A percentile compares a stretch with the other conserved stretches of the same genome.
phyloP scores from a whole-genome alignment of 2,113 vertebrate species.

The Hyaena hyaena region DNA sequence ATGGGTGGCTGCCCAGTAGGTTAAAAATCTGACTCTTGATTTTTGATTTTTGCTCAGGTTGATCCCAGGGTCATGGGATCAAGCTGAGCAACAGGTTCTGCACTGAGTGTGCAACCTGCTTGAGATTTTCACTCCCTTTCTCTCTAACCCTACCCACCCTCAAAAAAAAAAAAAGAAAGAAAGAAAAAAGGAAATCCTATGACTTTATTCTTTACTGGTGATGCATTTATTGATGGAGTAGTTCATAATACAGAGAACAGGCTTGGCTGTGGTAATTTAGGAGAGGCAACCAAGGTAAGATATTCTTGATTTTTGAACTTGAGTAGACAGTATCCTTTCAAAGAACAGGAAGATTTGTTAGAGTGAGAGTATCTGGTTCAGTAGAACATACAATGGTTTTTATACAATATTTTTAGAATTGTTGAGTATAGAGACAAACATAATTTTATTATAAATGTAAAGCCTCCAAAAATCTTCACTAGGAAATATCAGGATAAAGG shows the following conservation, averaged over 20 bases:
- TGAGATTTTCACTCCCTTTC: no score
- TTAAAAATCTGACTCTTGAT: no score
- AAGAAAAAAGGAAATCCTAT: no score
- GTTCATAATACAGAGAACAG: neutral
- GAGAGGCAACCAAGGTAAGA: neutral
- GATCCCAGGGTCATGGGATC: no score
- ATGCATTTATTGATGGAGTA: neutral
- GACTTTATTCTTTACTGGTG: neutral
- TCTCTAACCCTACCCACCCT: no score
- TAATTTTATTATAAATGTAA: neutral
- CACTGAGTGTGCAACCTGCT: no score
- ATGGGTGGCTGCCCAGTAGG: no score
- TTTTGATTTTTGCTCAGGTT: no score
- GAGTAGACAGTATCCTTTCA: neutral
- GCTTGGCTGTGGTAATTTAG: neutral
- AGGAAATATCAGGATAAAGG: neutral
- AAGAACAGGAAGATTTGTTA: neutral
- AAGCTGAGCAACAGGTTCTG: no score
- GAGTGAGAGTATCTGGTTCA: neutral
- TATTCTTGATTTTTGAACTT: neutral
- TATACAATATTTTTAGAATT: neutral
- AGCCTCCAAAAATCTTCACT: neutral
- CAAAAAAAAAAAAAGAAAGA: neutral
- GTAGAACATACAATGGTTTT: rapidly evolving
- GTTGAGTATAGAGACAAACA: neutral